phyloP scores from a whole-genome alignment of 2,888 invertebrate genomes.

The Spilarctia lutea region DNA sequence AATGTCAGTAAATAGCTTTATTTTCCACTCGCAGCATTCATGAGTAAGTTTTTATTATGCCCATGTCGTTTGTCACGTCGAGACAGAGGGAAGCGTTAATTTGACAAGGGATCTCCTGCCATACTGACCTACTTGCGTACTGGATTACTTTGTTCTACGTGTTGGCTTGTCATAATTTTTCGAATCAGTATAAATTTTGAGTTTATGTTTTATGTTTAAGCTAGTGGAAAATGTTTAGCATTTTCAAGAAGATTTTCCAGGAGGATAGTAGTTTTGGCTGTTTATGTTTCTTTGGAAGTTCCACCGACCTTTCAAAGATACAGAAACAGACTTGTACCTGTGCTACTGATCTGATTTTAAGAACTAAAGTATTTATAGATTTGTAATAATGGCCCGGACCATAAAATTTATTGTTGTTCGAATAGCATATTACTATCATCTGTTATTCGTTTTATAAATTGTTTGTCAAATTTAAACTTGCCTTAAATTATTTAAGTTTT shows the following conservation, averaged over 20 bases:
- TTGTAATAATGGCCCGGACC: no score
- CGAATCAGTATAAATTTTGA: slow-evolving; percentile 55
- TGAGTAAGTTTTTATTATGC: slow-evolving; percentile 72
- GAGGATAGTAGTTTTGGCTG: no score
- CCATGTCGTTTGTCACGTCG: slow-evolving; percentile 78
- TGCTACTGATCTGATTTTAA: no score
- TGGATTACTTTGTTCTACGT: slow-evolving; percentile 67
- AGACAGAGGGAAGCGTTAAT: slow-evolving; percentile 83
- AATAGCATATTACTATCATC: no score
- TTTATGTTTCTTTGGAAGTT: no score
- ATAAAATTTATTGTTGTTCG: no score
- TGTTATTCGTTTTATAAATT: no score
- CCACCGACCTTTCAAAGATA: no score
- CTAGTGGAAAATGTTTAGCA: slow-evolving; percentile 10
- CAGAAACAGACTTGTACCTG: no score
- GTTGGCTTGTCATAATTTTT: slow-evolving; percentile 65
- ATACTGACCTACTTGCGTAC: slow-evolving; percentile 74
- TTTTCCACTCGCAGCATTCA: slow-evolving; percentile 62
- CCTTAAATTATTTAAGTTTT: no score
- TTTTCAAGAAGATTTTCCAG: neutral
- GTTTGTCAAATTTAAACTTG: no score
- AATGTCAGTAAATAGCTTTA: slow-evolving; percentile 58
- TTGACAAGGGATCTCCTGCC: slow-evolving; percentile 82
- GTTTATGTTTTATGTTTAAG: slow-evolving; percentile 32
- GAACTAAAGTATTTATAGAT: no score